Conservation (phyloP, 2,797 vertebrate genomes). For the Pelobates cultripes region DNA sequence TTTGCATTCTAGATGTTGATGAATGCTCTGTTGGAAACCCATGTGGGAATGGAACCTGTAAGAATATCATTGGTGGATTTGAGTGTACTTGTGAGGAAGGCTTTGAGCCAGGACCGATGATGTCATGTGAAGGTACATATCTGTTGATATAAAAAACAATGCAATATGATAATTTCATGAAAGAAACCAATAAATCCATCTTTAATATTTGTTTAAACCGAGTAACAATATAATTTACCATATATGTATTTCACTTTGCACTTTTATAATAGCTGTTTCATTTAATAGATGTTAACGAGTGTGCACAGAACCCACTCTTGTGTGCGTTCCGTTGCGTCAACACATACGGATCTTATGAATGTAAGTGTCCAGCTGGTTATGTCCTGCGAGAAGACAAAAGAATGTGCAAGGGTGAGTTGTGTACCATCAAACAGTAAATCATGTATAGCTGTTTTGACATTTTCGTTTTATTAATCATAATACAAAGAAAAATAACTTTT, state of each 20-base stretch:
- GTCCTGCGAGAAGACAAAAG: constrained; percentile 89
- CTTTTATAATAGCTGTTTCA: constrained; percentile 3
- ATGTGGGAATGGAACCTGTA: constrained; percentile 97
- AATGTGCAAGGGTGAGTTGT: constrained; percentile 91
- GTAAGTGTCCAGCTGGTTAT: constrained; percentile 92
- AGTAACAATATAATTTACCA: too few species aligned
- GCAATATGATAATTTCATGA: too few species aligned
- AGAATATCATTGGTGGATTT: constrained; percentile 91
- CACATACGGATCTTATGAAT: constrained; percentile 92
- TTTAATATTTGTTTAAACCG: too few species aligned
- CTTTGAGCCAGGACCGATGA: constrained; percentile 97
- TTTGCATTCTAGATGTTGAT: constrained; percentile 79
- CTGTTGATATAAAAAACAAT: too few species aligned
- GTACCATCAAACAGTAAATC: too few species aligned
- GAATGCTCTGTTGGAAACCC: constrained; percentile 92
- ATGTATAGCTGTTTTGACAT: too few species aligned
- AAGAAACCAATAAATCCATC: too few species aligned
- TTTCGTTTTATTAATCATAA: too few species aligned
- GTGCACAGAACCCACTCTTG: constrained; percentile 92
- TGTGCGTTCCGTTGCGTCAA: constrained; percentile 98
- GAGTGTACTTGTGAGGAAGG: constrained; percentile 95
- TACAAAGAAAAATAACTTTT: too few species aligned
- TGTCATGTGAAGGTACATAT: constrained; percentile 93
- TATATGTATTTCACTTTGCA: too few species aligned
- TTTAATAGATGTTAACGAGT: constrained; percentile 88